Evolutionary conservation across 2,888 invertebrate species (phyloP), one percentile per base, ranked within the genome.

Genomic region (Scaptomyza polygonia): DNA sequence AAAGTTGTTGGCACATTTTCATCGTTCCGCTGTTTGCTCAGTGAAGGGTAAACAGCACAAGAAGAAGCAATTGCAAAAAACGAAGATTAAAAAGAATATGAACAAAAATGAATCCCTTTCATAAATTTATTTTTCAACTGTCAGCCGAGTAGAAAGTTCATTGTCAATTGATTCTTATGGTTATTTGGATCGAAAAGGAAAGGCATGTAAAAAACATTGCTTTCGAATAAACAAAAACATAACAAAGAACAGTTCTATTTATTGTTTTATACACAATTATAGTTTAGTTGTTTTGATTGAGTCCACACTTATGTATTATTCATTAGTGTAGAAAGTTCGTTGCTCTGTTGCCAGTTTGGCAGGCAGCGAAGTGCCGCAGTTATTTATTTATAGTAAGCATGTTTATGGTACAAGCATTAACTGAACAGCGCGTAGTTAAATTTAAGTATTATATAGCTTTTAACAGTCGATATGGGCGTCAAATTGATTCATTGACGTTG

Each of bases 91-190:
- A 43, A 34, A 49, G 21, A 25, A 34, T n/a, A 49, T 21, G 44
- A 36, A 52, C 53, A 61, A 44, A 53, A 21, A 55, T 58, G 58
- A 67, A 48, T 77, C 61, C 54, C 55, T 66, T 75, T 78, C 67
- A 69, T 72, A 62, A 45, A 71, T 8, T 48, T 3, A 7, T 71
- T 73, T 73, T 58, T 48, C 47, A 53, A 66, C 68, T 61, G 59
- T 72, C 80, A 58, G 12, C 47, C 52, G 48, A 64, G 67, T 48
- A 56, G 67, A 81, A 79, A 77, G 71, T 83, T 85, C 82, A 77
- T 68, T 87, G 76, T 79, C 79, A 79, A 87, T 85, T 73, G 82
- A 77, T 79, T 76, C 34, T 36, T 40, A 43, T 65, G 66, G 66
- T 42, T 67, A 63, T 8, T 53, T 40, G 45, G 45, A 29, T 32